Evolutionary conservation across 2,113 vertebrate genomes (phyloP), one percentile per base, ranked within the genome.

Genomic region (Xyliphius kryptos): DNA sequence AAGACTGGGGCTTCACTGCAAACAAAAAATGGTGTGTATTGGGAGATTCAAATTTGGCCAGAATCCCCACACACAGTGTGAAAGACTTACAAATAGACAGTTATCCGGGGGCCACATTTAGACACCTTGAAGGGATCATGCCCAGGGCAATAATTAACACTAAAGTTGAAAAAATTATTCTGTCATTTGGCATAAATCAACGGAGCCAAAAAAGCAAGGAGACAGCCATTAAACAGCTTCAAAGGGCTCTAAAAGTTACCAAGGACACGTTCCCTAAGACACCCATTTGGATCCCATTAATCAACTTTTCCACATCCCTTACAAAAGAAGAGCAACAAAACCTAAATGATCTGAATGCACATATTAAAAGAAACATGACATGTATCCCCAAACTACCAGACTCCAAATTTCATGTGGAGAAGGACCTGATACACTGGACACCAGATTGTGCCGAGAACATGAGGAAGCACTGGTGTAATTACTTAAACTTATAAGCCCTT

Each of bases 21-120:
- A 2, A 11, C 0, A 51, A 61, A 50, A 61, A 38, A 6, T 61
- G 47, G 2, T 13, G 14, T 9, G 37, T 61, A 2, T 3, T 61
- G 20, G 59, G 47, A 0, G 59, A 61, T 10, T 61, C 59, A 2
- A 61, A 61, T 9, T 12, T 61, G 6, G 12, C 5, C 10, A 50
- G 46, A 20, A 17, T 61, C 12, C 21, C 21, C 0, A 2, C 16
- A 17, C 47, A 61, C 10, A 5, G 19, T 11, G 10, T 40, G 3
- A 13, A 11, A 3, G 12, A 61, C 10, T 5, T 61, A 1, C 46
- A 61, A 14, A 50, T 61, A 13, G 47, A 61, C 17, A 56, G 15
- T 7, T 56, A 56, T 11, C 36, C 37, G 3, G 37, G 37, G 3
- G 54, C 54, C 1, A 56, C 11, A 6, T 56, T 56, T 2, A 14